Evolutionary conservation across 1,140 invertebrate species (phyloP).

Genomic region (Grapholita molesta): DNA sequence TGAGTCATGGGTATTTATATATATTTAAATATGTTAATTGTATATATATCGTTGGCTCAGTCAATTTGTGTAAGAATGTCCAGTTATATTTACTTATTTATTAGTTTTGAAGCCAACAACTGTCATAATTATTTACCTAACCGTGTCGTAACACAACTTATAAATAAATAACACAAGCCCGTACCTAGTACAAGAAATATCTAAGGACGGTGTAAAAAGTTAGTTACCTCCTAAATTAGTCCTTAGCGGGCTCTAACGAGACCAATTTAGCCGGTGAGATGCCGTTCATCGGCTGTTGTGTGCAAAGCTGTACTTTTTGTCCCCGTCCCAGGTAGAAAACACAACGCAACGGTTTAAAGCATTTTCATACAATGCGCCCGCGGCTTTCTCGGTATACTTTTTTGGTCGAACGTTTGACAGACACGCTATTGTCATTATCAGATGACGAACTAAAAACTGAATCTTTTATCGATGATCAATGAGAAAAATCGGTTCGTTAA

Average conservation of each 20-base stretch:
- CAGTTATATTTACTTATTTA: constrained; percentile 23
- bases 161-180: constrained; percentile 36
- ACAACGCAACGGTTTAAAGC: constrained; percentile 54
- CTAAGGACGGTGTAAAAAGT: constrained; percentile 55
- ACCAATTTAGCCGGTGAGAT: constrained; percentile 64
- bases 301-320: constrained; percentile 70
- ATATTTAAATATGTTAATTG: no score
- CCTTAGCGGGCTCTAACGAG: constrained; percentile 61
- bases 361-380: constrained; percentile 75
- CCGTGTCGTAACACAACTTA: constrained; percentile 17
- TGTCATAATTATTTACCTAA: constrained; percentile 29
- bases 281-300: constrained; percentile 57
- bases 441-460: constrained; percentile 65
- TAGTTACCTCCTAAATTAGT: constrained; percentile 64
- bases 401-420: constrained; percentile 70
- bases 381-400: constrained; percentile 67
- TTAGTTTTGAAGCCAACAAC: constrained; percentile 29
- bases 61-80: no score
- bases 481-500: constrained; percentile 51
- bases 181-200: constrained; percentile 41
- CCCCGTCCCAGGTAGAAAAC: constrained; percentile 66
- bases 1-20: no score
- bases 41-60: neutral
- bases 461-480: constrained; percentile 64
- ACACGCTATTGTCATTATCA: constrained; percentile 72